phyloP scores from a whole-genome alignment of 1,140 invertebrate species.

The Drosophila simulans region DNA sequence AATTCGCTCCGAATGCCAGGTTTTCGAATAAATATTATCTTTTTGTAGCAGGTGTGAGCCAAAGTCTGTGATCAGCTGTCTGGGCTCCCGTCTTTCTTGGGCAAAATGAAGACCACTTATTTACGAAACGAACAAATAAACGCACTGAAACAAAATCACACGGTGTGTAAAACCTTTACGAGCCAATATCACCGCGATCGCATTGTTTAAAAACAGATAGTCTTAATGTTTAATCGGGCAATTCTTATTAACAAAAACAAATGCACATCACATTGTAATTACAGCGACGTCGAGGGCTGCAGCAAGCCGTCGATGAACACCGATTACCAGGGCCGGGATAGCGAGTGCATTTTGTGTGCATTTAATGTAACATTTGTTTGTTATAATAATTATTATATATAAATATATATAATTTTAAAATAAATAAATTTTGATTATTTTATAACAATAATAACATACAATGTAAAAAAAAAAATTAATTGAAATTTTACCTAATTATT shows the following conservation, averaged over 20 bases:
- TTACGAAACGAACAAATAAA: constrained; percentile 25
- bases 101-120: not conserved
- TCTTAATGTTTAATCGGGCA: constrained; percentile 41
- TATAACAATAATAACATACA: not conserved
- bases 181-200: constrained; percentile 31
- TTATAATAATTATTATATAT: not conserved
- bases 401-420: too few species aligned
- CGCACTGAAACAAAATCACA: constrained; percentile 30
- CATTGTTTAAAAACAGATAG: constrained; percentile 36
- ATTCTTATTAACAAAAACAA: constrained; percentile 69
- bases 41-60: constrained; percentile 72
- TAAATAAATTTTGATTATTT: too few species aligned
- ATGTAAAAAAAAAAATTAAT: too few species aligned
- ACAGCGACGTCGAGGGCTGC: constrained; percentile 51
- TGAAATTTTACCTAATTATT: not conserved
- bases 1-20: constrained; percentile 12
- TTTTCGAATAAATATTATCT: constrained; percentile 55
- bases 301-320: constrained; percentile 9
- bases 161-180: constrained; percentile 30
- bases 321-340: constrained; percentile 4
- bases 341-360: not conserved
- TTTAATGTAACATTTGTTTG: not conserved
- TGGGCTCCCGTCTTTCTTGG: constrained; percentile 17
- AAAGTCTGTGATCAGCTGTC: constrained; percentile 66
- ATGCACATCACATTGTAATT: constrained; percentile 74